Conservation (phyloP, 2,888 invertebrate genomes). For the Criorhina ranunculi region DNA sequence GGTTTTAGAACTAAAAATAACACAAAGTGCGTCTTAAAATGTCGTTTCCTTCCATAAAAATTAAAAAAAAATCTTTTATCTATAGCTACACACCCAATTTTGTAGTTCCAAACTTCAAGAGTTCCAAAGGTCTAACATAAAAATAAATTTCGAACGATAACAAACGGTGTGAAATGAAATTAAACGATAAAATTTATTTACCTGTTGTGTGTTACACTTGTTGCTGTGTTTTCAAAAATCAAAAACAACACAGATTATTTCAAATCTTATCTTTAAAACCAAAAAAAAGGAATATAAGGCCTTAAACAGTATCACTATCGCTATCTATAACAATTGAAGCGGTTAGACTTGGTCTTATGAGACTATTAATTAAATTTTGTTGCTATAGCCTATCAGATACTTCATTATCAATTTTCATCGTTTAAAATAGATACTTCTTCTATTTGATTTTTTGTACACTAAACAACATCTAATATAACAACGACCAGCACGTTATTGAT, state of each 20-base stretch:
- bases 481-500: constrained; percentile 2
- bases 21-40: neutral
- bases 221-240: constrained; percentile 22
- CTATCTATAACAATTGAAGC: neutral
- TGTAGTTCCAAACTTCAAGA: constrained; percentile 40
- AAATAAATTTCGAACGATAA: constrained; percentile 10
- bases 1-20: neutral
- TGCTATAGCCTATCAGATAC: neutral
- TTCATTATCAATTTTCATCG: too few relatives aligned
- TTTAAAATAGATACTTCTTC: neutral
- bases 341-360: constrained; percentile 12
- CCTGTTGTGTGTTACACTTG: constrained; percentile 7
- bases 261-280: constrained; percentile 13
- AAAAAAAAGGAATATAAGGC: neutral
- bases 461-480: constrained; percentile 15
- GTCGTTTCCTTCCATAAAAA: neutral
- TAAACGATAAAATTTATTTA: constrained; percentile 18
- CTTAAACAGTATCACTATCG: neutral
- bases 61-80: neutral
- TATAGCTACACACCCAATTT: constrained; percentile 14
- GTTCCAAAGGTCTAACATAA: constrained; percentile 35
- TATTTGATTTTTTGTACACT: constrained; percentile 6
- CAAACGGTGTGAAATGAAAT: constrained; percentile 5
- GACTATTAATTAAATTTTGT: neutral
- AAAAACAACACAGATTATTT: constrained; percentile 22